A percentile compares a stretch with the other conserved stretches of the same genome.
Evolutionary conservation across 2,113 vertebrate genomes (phyloP).

Genomic region (Phodopus roborovskii): DNA sequence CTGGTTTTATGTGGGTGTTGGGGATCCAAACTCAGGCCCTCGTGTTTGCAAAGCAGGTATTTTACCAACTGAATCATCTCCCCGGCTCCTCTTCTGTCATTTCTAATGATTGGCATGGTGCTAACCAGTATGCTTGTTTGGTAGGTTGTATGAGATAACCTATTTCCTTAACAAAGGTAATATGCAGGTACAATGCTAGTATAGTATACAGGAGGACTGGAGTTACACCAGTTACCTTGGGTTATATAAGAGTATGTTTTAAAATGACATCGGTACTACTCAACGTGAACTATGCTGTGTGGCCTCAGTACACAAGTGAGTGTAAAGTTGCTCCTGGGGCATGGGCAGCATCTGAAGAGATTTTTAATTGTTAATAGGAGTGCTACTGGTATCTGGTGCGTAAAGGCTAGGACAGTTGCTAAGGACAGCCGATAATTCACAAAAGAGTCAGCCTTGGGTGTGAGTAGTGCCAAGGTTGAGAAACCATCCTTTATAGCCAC

Average conservation of each 20-base stretch:
- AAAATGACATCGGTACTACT: not conserved
- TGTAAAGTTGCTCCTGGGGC: not conserved
- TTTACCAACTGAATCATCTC: not conserved
- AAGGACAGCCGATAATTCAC: not conserved
- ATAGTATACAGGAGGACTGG: not conserved
- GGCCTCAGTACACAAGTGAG: not conserved
- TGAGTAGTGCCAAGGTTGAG: not conserved
- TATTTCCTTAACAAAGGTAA: constrained; percentile 38
- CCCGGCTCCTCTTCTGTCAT: not conserved
- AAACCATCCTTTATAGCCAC: not conserved
- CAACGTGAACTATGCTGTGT: not conserved
- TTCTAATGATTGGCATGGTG: not conserved
- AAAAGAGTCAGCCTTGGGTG: not conserved
- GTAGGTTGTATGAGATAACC: not conserved
- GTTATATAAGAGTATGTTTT: not conserved
- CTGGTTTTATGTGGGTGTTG: not conserved
- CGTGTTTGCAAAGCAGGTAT: not conserved
- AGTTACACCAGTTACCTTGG: not conserved
- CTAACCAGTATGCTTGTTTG: not conserved
- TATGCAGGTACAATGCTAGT: not conserved
- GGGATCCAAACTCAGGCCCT: not conserved
- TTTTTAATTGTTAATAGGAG: not conserved
- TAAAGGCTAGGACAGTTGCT: not conserved
- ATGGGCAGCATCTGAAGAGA: not conserved
- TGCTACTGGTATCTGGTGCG: not conserved